phyloP scores from a whole-genome alignment of 2,113 vertebrate species.

The Nannobrachium achirus region DNA sequence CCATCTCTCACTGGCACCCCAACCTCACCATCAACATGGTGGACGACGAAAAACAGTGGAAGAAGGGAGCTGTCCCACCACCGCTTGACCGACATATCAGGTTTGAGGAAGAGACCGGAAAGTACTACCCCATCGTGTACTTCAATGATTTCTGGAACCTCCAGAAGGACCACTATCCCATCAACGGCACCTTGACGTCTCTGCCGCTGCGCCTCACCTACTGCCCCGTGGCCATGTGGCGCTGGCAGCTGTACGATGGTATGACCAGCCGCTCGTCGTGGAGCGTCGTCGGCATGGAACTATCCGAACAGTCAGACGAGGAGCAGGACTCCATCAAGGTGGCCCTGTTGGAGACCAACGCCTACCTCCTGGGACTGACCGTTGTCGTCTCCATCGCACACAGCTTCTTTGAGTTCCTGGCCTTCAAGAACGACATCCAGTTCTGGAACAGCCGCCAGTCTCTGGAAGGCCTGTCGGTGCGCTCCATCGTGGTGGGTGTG shows the following conservation, averaged over 20 bases:
- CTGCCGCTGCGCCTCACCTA: slow-evolving; percentile 88
- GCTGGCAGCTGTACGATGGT: slow-evolving; percentile 95
- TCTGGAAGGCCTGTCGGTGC: slow-evolving; percentile 93
- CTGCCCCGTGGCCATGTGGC: slow-evolving; percentile 94
- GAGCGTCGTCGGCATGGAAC: slow-evolving; percentile 92
- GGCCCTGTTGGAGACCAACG: slow-evolving; percentile 93
- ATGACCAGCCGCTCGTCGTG: slow-evolving; percentile 91
- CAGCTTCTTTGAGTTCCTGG: slow-evolving; percentile 95
- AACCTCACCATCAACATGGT: slow-evolving; percentile 98
- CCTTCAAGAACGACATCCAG: slow-evolving; percentile 98
- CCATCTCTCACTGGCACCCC: slow-evolving; percentile 97
- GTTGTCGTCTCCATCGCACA: slow-evolving; percentile 94
- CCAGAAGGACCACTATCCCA: slow-evolving; percentile 93
- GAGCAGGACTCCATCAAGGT: slow-evolving; percentile 98
- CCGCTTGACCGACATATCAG: slow-evolving; percentile 95
- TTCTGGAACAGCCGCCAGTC: slow-evolving; percentile 98
- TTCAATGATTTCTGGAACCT: slow-evolving; percentile 99
- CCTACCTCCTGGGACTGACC: slow-evolving; percentile 91
- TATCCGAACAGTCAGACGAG: slow-evolving; percentile 94
- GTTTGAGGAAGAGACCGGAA: slow-evolving; percentile 92
- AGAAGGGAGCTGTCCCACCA: slow-evolving; percentile 92
- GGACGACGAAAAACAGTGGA: slow-evolving; percentile 96
- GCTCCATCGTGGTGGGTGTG: slow-evolving; percentile 94
- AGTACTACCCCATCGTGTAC: slow-evolving; percentile 95
- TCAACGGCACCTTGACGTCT: slow-evolving; percentile 84